Evolutionary conservation across 2,888 invertebrate genomes (phyloP).

Genomic region (Congeria kusceri): DNA sequence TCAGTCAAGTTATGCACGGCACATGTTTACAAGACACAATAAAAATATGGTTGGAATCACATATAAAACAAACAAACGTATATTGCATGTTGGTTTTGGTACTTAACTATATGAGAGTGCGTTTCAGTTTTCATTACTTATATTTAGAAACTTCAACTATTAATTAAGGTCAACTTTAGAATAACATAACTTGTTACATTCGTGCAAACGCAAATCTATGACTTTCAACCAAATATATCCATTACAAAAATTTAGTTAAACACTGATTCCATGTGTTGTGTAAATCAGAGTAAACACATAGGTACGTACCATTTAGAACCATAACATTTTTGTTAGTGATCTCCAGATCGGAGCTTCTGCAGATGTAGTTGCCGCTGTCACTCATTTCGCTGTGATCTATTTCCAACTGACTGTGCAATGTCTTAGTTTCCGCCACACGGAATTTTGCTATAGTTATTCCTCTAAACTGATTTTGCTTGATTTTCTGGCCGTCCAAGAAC

Average conservation of each 20-base stretch:
- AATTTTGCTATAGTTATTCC: slow-evolving; percentile 57
- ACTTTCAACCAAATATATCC: background rate
- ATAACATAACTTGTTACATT: too few relatives aligned
- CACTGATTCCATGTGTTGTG: too few relatives aligned
- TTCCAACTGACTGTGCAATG: slow-evolving; percentile 56
- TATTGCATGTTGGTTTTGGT: too few relatives aligned
- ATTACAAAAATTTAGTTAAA: too few relatives aligned
- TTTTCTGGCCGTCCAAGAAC: slow-evolving; percentile 62
- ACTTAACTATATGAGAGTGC: too few relatives aligned
- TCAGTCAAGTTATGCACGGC: too few relatives aligned
- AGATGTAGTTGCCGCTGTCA: slow-evolving; percentile 61
- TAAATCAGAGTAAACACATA: background rate
- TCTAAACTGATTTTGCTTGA: slow-evolving; percentile 45
- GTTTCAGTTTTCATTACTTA: too few relatives aligned
- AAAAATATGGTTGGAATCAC: too few relatives aligned
- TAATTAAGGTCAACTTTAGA: too few relatives aligned
- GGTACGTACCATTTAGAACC: slow-evolving; percentile 62
- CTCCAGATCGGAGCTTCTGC: slow-evolving; percentile 59
- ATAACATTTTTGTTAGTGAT: slow-evolving; percentile 57
- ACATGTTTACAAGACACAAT: too few relatives aligned
- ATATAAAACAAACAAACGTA: too few relatives aligned
- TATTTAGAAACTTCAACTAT: too few relatives aligned
- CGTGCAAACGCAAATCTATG: background rate
- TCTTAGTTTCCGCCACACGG: slow-evolving; percentile 55
- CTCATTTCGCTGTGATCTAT: slow-evolving; percentile 60